These are phyloP conservation scores for Agonopterix alstromeriana DNA, from an alignment of 2,888 invertebrate species.

Conservation along the genomic window DNA sequence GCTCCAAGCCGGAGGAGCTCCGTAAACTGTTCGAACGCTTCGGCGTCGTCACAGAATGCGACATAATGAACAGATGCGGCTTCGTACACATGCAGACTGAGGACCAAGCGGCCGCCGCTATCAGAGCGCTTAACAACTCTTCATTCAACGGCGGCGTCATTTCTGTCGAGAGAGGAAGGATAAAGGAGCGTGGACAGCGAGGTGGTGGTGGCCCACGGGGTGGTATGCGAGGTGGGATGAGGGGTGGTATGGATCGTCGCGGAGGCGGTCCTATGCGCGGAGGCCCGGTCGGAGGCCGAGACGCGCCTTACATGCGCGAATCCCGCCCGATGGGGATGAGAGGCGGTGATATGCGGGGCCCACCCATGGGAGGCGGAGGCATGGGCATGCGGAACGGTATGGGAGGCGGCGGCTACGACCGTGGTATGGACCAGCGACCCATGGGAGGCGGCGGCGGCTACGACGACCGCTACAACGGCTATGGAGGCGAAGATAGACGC, in stretches of 20 bases:
- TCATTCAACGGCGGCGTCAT: conserved; percentile 90
- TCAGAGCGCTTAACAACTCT: conserved; percentile 86
- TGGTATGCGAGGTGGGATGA: conserved; percentile 68
- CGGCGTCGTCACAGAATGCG: conserved; percentile 94
- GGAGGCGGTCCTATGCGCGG: conserved; percentile 50
- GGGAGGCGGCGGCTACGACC: conserved; percentile 46
- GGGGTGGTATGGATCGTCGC: conserved; percentile 49
- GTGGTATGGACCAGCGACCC: conserved; percentile 42
- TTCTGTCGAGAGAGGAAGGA: conserved; percentile 89
- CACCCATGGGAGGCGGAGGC: conserved; percentile 72
- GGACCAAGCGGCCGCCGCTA: conserved; percentile 88
- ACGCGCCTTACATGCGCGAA: conserved; percentile 57
- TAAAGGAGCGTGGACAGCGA: conserved; percentile 81
- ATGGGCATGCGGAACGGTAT: conserved; percentile 44
- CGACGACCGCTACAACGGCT: conserved; percentile 62
- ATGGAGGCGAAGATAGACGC: conserved; percentile 63
- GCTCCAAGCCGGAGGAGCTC: conserved; percentile 89
- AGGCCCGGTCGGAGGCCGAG: conserved; percentile 44
- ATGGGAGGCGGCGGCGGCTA: conserved; percentile 32
- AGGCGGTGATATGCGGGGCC: conserved; percentile 55
- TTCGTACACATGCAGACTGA: conserved; percentile 94
- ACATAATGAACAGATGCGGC: conserved; percentile 95
- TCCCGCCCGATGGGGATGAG: conserved; percentile 41
- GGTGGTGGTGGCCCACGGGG: conserved; percentile 67
- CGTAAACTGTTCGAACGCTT: conserved; percentile 89